phyloP scores from a whole-genome alignment of 1,140 invertebrate genomes.

The Dufourea novaeangliae region DNA sequence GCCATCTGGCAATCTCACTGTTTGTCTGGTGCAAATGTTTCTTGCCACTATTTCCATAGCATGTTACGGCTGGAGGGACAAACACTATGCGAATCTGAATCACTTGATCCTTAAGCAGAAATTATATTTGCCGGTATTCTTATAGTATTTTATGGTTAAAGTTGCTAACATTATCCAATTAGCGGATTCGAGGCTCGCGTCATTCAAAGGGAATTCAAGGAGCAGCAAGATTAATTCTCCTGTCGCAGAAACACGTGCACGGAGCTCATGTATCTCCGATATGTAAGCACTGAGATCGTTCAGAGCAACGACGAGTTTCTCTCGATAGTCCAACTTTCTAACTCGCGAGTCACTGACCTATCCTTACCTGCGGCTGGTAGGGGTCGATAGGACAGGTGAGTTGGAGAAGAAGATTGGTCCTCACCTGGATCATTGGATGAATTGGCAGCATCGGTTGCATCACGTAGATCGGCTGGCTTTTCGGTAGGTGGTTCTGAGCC shows the following conservation, averaged over 20 bases:
- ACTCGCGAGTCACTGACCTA: conserved; percentile 70
- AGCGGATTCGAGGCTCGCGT: not conserved
- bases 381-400: conserved; percentile 3
- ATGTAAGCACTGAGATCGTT: conserved; percentile 53
- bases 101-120: too few relatives aligned
- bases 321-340: conserved; percentile 72
- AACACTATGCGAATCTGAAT: too few relatives aligned
- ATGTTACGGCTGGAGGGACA: too few relatives aligned
- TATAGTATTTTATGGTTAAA: too few relatives aligned
- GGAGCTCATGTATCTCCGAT: conserved; percentile 32
- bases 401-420: conserved; percentile 13
- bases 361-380: conserved; percentile 32
- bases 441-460: conserved; percentile 76
- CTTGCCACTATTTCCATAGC: too few relatives aligned
- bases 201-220: not conserved
- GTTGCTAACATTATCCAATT: not conserved
- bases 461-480: conserved; percentile 76
- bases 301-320: conserved; percentile 53
- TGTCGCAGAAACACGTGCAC: conserved; percentile 34
- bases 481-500: conserved; percentile 75
- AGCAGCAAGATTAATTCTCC: not conserved
- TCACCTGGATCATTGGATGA: conserved; percentile 79
- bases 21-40: too few relatives aligned
- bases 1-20: too few relatives aligned
- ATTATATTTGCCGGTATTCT: too few relatives aligned